Percentiles rank a stretch among this genome's conserved stretches.
phyloP scores from a whole-genome alignment of 1,140 invertebrate species.

The Meloidogyne hapla region DNA sequence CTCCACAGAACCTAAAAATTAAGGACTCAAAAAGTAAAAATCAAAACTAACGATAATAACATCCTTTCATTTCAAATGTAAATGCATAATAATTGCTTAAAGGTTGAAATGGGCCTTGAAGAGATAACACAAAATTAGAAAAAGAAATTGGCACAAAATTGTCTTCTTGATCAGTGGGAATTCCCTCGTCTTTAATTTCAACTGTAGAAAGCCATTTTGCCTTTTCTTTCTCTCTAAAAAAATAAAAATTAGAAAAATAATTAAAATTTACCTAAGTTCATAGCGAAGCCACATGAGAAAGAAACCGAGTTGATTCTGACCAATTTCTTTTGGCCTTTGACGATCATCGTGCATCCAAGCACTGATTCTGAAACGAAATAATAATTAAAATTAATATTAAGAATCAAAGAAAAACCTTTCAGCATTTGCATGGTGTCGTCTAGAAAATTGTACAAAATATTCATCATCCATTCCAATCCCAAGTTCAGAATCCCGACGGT shows the following conservation, averaged over 20 bases:
- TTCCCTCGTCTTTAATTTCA: slow-evolving; percentile 42
- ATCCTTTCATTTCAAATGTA: slow-evolving; percentile 57
- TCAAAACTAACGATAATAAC: slow-evolving; percentile 8
- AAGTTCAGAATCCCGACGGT: slow-evolving; percentile 51
- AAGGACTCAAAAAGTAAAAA: neutral
- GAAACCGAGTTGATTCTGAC: slow-evolving; percentile 57
- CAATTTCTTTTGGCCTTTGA: slow-evolving; percentile 47
- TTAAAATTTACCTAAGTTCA: slow-evolving; percentile 44
- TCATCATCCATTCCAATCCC: slow-evolving; percentile 63
- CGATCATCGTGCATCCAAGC: slow-evolving; percentile 59
- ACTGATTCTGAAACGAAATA: slow-evolving; percentile 31
- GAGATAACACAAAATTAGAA: slow-evolving; percentile 53
- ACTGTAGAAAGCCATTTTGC: slow-evolving; percentile 38
- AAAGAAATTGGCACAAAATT: slow-evolving; percentile 44
- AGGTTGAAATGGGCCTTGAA: slow-evolving; percentile 58
- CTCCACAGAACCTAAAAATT: slow-evolving; percentile 57
- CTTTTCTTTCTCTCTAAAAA: slow-evolving; percentile 45
- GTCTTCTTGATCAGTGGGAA: slow-evolving; percentile 53
- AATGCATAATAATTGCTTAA: slow-evolving; percentile 59
- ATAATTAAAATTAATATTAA: neutral
- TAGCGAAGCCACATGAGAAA: slow-evolving; percentile 60
- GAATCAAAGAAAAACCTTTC: slow-evolving; percentile 15
- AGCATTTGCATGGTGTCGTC: slow-evolving; percentile 36
- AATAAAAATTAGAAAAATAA: neutral
- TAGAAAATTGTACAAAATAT: slow-evolving; percentile 46